A percentile compares a stretch with the other conserved stretches of the same genome.
Evolutionary conservation across 2,888 invertebrate genomes (phyloP).

Genomic region (Cloeon dipterum): DNA sequence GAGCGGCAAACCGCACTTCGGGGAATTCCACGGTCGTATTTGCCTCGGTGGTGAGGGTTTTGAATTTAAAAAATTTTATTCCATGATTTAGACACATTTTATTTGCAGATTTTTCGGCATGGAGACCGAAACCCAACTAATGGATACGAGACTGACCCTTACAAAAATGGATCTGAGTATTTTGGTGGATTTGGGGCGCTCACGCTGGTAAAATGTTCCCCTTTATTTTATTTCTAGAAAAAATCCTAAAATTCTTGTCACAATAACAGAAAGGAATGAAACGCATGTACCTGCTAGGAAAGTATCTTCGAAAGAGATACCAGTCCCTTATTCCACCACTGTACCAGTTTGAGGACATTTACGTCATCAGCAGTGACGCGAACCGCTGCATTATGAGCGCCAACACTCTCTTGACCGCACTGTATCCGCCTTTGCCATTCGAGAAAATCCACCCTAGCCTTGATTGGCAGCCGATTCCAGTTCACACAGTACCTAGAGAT

Average conservation of each 20-base stretch:
- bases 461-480: conserved; percentile 71
- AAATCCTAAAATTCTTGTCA: not conserved
- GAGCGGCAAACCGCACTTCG: no score
- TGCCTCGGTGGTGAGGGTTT: no score
- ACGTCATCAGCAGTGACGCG: conserved; percentile 47
- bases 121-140: conserved; percentile 57
- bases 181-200: conserved; percentile 60
- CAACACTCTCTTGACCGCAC: conserved; percentile 51
- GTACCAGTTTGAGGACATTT: conserved; percentile 14
- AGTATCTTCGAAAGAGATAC: conserved; percentile 45
- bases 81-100: no score
- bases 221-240: not conserved
- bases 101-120: conserved; percentile 63
- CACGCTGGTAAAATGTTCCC: conserved; percentile 21
- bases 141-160: conserved; percentile 59
- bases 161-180: conserved; percentile 45
- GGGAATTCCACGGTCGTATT: no score
- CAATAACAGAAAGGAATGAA: conserved; percentile 42
- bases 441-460: conserved; percentile 30
- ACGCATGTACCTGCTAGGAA: conserved; percentile 51
- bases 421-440: conserved; percentile 38
- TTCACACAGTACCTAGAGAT: conserved; percentile 45
- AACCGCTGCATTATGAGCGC: conserved; percentile 77
- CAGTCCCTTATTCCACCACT: conserved; percentile 33
- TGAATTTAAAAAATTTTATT: no score